A percentile compares a stretch with the other conserved stretches of the same genome.
These are phyloP conservation scores for Leptinotarsa lineolata DNA, from an alignment of 1,140 invertebrate species.

Conservation along the genomic window DNA sequence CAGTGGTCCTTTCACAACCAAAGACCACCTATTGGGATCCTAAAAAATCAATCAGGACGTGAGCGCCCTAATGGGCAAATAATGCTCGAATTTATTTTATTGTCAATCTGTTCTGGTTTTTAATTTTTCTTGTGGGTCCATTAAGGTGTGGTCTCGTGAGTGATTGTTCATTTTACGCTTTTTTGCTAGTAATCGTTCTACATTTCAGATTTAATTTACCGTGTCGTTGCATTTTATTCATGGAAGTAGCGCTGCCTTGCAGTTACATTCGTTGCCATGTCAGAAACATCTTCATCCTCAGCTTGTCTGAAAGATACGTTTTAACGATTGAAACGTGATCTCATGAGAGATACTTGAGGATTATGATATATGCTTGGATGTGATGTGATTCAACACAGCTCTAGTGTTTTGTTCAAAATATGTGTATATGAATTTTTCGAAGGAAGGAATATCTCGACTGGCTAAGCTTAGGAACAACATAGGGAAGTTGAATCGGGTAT, in stretches of 20 bases:
- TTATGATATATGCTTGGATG: too few relatives aligned
- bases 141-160: conserved; percentile 20
- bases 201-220: conserved; percentile 28
- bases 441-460: too few relatives aligned
- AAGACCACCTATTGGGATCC: conserved; percentile 12
- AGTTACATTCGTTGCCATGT: background rate
- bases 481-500: too few relatives aligned
- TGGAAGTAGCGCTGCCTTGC: background rate
- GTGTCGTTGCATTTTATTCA: conserved; percentile 18
- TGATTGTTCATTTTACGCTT: conserved; percentile 30
- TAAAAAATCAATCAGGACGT: conserved; percentile 10
- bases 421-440: too few relatives aligned
- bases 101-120: conserved; percentile 24
- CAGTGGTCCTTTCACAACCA: background rate
- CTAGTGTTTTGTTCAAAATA: too few relatives aligned
- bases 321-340: too few relatives aligned
- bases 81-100: conserved; percentile 26
- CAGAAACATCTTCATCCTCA: conserved; percentile 21
- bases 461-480: too few relatives aligned
- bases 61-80: conserved; percentile 22
- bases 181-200: conserved; percentile 20
- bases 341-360: too few relatives aligned
- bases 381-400: too few relatives aligned
- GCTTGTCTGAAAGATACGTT: conserved; percentile 14
- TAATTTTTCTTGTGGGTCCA: conserved; percentile 23